A percentile compares a stretch with the other conserved stretches of the same genome.
Evolutionary conservation across 2,797 vertebrate species (phyloP).

Genomic region (Ataeniobius toweri): DNA sequence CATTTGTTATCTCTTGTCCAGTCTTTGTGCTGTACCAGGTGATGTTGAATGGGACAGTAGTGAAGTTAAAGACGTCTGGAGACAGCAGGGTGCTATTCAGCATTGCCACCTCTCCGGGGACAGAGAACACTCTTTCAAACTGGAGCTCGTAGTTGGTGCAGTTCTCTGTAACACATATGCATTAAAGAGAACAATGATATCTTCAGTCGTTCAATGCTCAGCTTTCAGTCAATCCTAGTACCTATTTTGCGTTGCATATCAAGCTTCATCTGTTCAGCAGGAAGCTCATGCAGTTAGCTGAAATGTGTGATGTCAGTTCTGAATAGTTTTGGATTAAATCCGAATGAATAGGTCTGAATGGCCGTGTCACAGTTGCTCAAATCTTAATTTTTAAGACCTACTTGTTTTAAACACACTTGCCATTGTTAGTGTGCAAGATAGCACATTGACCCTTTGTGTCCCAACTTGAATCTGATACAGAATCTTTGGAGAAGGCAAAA

Average conservation of each 20-base stretch:
- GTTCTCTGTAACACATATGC: slow-evolving; percentile 50
- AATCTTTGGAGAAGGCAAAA: not conserved
- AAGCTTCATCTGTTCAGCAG: not conserved
- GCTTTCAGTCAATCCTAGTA: not conserved
- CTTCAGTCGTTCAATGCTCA: not conserved
- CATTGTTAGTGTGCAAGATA: not conserved
- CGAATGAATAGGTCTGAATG: not conserved
- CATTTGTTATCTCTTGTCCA: slow-evolving; percentile 31
- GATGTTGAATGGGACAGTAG: slow-evolving; percentile 52
- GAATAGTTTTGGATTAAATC: not conserved
- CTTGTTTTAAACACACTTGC: not conserved
- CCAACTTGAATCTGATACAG: not conserved
- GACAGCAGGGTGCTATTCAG: slow-evolving; percentile 64
- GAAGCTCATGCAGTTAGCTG: not conserved
- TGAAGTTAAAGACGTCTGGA: slow-evolving; percentile 37
- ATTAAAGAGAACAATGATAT: not conserved
- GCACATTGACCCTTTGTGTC: not conserved
- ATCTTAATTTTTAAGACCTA: not conserved
- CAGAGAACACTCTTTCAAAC: slow-evolving; percentile 58
- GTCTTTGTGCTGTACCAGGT: slow-evolving; percentile 65
- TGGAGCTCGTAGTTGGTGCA: slow-evolving; percentile 50
- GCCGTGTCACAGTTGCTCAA: not conserved
- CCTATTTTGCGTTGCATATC: not conserved
- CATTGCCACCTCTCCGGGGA: slow-evolving; percentile 70
- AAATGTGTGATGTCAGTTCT: not conserved